Base-by-base conservation (phyloP, 1,140 invertebrate species). In the Bombus waltoni region DNA sequence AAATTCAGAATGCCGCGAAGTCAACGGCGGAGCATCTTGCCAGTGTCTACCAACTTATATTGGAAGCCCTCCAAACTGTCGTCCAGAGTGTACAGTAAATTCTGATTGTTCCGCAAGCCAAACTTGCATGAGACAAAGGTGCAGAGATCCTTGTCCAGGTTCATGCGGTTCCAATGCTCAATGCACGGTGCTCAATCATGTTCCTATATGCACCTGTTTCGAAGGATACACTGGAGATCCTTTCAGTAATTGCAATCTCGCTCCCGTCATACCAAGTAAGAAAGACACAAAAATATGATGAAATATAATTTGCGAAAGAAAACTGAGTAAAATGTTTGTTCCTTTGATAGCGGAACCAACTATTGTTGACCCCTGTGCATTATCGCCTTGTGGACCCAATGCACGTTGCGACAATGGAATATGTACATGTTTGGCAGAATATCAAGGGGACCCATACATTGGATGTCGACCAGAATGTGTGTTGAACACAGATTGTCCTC, bases 141-240 rank as follows among this genome's bases (percentile, higher is more conserved):
- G 96, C 85, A 89, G 92, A 40, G 94, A 98, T 94, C 98, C 98
- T 57, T 98, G 98, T 91, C 95, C 96, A 15, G 97, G 97, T 62
- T 97, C 97, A 18, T 98, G 97, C 88, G 97, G 94, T 97, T 22
- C 40, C 11, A 42, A 42, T 35, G 70, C 71, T 22, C 42, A n/a
- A 2, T 35, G 96, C 96, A 87, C 97, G 97, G 6, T 94, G 96
- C 53, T 98, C 97, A 89, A 96, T 95, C 97, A 98, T 91, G 96
- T 97, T 70, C 97, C 98, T 3, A 96, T 97, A 15, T 98, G 98
- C 92, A 97, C 96, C 5, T 98, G 98, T 93, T 96, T 96, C 1
- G 92, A 94, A 47, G 95, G 95, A 59, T 95, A 94, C 62, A 95
- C 95, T 65, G 97, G 96, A 80, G 96, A 97, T 91, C 96, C 97